Base-by-base conservation (phyloP, 2,113 vertebrate genomes). In the Tauraco erythrolophus region DNA sequence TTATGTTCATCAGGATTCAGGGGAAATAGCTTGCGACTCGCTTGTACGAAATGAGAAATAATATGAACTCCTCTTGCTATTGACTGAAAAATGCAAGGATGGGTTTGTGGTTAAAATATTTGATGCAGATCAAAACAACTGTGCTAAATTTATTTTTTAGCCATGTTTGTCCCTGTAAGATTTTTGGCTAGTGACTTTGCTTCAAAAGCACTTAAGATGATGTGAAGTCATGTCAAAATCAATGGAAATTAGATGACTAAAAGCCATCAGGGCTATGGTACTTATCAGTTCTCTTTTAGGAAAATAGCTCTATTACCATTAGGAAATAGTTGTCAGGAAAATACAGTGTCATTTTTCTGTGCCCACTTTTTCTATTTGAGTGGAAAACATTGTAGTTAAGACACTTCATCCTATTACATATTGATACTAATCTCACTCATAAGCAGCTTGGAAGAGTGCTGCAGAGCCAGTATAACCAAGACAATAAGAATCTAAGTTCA, bases 241-340 rank as follows among this genome's bases (percentile, higher is more conserved):
- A 48, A 15, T 14, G 23, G 50, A 28, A 70, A 70, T 75, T 46
- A 19, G 28, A 13, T 22, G 7, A 5, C 7, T 51, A 24, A 54
- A 88, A 66, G 6, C 16, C 19, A 13, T 30, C 19, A 48, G 11
- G 8, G 5, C 0, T 11, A 46, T 0, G 0, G 11, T 24, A 27
- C 5, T 80, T 41, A 33, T 28, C 58, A 43, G 7, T 53, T 71
- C 21, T 58, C 4, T 86, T 84, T 43, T 56, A 56, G 54, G 27
- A 84, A 91, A 87, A 69, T 3, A 69, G 9, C 23, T 92, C 33
- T 79, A 43, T 66, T 64, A 7, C 3, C 1, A 16, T 66, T 70
- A 68, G n/a, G 15, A 93, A 89, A 84, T 37, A 50, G 61, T 48
- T 39, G 2, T 71, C 66, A 91, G 19, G 15, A 58, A 79, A 72